Conservation (phyloP, 2,113 vertebrate species). For the Lasiurus borealis region DNA sequence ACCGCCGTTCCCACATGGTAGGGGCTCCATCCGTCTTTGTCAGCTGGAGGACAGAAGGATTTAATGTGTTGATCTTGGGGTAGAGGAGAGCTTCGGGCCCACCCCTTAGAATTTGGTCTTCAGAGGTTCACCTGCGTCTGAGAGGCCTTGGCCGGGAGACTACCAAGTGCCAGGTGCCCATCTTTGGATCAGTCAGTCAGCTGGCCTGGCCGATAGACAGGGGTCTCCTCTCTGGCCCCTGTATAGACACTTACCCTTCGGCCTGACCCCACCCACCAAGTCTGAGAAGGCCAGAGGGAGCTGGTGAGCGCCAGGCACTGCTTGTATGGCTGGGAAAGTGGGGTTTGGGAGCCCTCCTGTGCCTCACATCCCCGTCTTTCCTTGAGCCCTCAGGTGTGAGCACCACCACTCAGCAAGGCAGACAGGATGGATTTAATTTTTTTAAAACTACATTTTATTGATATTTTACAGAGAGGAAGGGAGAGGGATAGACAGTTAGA, state of each 20-base stretch:
- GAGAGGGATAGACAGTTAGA: too few species aligned
- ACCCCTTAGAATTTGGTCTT: rapidly evolving
- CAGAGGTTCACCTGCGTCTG: neutral
- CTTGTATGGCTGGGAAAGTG: neutral
- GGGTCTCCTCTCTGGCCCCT: neutral
- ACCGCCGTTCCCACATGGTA: neutral
- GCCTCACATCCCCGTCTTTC: neutral
- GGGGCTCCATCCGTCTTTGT: neutral
- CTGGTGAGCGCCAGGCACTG: neutral
- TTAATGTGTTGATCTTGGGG: neutral
- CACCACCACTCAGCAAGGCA: neutral
- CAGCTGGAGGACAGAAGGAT: neutral
- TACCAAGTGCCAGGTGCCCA: neutral
- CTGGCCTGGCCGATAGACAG: neutral
- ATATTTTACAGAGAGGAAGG: too few species aligned
- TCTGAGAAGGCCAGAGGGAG: neutral
- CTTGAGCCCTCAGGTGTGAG: neutral
- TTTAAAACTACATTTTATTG: too few species aligned
- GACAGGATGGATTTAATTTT: neutral
- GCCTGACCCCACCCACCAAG: neutral
- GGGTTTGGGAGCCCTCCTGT: neutral
- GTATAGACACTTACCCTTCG: too few species aligned
- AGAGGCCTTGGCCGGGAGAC: neutral
- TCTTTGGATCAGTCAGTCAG: neutral
- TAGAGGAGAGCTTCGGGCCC: neutral